Evolutionary conservation across 2,113 vertebrate species (phyloP).

Genomic region (Pungitius pungitius): DNA sequence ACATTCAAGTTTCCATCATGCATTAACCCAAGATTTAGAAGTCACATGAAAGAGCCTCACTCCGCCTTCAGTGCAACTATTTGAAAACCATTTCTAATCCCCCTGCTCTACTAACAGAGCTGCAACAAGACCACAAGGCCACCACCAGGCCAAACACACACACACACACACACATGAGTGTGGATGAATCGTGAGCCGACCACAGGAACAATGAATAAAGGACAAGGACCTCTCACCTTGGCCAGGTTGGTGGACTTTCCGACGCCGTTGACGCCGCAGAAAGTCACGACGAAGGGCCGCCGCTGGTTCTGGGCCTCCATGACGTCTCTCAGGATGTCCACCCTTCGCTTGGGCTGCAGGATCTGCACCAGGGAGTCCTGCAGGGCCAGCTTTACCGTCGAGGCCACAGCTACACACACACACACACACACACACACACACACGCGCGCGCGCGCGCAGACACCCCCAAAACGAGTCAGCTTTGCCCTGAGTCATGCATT

Average conservation of each 20-base stretch:
- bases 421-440: not conserved
- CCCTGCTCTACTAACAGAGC: not conserved
- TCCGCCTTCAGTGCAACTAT: not conserved
- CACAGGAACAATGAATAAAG: not conserved
- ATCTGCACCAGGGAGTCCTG: conserved; percentile 98
- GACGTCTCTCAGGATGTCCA: conserved; percentile 94
- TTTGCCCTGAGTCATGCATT: not conserved
- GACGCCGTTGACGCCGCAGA: conserved; percentile 96
- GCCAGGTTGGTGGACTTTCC: conserved; percentile 98
- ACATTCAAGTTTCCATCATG: too few relatives aligned
- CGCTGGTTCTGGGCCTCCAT: conserved; percentile 91
- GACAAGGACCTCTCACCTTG: conserved; percentile 81
- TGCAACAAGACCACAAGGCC: too few relatives aligned
- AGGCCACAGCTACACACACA: conserved; percentile 87
- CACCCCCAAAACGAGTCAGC: not conserved
- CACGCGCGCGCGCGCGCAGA: not conserved
- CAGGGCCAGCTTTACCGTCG: conserved; percentile 94
- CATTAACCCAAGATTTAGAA: too few relatives aligned
- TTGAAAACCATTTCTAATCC: not conserved
- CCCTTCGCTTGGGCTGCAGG: conserved; percentile 94
- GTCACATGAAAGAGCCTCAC: too few relatives aligned
- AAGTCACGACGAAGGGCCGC: conserved; percentile 92
- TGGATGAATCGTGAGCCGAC: not conserved
- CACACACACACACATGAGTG: not conserved
- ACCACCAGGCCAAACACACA: too few relatives aligned